These are phyloP conservation scores for Caenorhabditis macrosperma DNA, from an alignment of 2,888 invertebrate genomes.

Conservation along the genomic window DNA sequence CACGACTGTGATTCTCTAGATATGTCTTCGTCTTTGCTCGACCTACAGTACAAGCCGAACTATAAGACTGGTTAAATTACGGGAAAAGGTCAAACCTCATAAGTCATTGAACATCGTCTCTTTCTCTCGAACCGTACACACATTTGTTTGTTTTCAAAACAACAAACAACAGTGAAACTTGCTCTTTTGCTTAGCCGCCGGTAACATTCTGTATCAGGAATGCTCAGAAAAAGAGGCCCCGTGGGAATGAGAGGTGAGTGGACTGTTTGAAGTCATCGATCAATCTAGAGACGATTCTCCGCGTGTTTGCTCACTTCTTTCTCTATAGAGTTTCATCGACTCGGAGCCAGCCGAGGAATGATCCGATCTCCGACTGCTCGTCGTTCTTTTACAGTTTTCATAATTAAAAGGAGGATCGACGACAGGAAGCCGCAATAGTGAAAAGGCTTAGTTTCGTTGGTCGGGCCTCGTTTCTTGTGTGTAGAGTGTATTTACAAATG, in stretches of 20 bases:
- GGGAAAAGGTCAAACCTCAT: not conserved
- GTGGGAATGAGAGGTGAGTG: not conserved
- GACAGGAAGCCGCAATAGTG: not conserved
- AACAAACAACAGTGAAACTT: constrained; percentile 2
- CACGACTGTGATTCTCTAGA: too few species aligned
- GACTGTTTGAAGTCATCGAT: constrained; percentile 12
- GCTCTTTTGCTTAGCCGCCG: not conserved
- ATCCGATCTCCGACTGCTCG: not conserved
- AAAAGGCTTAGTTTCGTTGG: constrained; percentile 39
- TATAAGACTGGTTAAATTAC: too few species aligned
- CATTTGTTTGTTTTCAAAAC: constrained; percentile 1
- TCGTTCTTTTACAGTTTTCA: not conserved
- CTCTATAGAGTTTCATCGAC: constrained; percentile 9
- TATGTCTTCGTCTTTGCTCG: too few species aligned
- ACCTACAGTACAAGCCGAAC: too few species aligned
- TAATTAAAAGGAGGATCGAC: not conserved
- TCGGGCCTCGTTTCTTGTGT: constrained; percentile 6
- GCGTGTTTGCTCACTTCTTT: constrained; percentile 6
- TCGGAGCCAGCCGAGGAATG: not conserved
- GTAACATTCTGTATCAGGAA: not conserved
- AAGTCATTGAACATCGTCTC: not conserved
- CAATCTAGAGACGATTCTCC: constrained; percentile 19
- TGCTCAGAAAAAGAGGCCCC: not conserved
- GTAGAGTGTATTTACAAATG: constrained; percentile 49
- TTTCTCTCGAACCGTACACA: not conserved